Evolutionary conservation across 2,888 invertebrate species (phyloP).

Genomic region (Notodonta dromedarius): DNA sequence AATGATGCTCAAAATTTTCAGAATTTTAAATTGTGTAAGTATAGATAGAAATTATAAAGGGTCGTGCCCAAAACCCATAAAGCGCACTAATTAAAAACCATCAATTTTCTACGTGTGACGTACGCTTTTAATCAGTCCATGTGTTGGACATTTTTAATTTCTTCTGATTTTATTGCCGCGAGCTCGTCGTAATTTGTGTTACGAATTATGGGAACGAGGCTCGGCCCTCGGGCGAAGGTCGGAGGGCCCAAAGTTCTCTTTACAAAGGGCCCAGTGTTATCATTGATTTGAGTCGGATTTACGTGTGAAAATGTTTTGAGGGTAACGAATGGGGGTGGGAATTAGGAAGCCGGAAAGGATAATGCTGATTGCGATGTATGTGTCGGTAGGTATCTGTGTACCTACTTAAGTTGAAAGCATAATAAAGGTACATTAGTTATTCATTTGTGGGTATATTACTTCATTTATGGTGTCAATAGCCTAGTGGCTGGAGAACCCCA

Average conservation of each 20-base stretch:
- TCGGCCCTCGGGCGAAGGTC: constrained; percentile 9
- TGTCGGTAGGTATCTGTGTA: background rate
- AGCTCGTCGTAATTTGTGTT: constrained; percentile 22
- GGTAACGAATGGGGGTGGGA: constrained; percentile 16
- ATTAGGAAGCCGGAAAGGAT: constrained; percentile 18
- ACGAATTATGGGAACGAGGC: constrained; percentile 23
- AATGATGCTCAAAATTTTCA: no score
- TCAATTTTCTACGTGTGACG: background rate
- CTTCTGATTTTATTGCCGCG: constrained; percentile 20
- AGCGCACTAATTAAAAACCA: background rate
- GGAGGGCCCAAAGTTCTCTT: constrained; percentile 4
- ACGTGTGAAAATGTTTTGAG: constrained; percentile 20
- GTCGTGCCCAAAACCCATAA: background rate
- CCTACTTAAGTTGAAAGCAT: no score
- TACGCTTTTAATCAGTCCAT: background rate
- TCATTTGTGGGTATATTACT: no score
- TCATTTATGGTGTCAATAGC: no score
- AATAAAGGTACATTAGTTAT: no score
- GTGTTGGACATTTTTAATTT: background rate
- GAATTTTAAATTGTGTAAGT: no score
- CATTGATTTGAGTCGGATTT: constrained; percentile 31
- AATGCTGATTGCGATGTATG: constrained; percentile 4
- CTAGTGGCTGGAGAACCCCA: no score
- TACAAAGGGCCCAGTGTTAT: constrained; percentile 18
- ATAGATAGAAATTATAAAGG: background rate